Evolutionary conservation across 1,140 invertebrate species (phyloP), one percentile per base, ranked within the genome.

Genomic region (Macrotrachela quadricornifera): DNA sequence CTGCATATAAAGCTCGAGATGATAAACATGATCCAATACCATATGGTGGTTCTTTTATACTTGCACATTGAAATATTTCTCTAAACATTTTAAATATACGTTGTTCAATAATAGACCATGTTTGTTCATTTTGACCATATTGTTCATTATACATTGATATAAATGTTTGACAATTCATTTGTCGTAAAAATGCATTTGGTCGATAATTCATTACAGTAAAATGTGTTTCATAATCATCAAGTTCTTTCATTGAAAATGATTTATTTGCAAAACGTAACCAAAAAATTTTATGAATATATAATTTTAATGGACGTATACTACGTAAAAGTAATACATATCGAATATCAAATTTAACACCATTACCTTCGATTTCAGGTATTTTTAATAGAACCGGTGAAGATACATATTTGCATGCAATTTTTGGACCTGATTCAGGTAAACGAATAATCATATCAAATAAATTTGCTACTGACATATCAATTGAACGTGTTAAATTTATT

Each of bases 141-240:
- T 86, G 82, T 30, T 73, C 68, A 37, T 76, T 71, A 80, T 85
- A 86, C 57, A 78, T 70, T 0, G 64, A 56, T 51, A 84, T 74
- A 63, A 88, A 90, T 40, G 87, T 80, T 37, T 36, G n/a, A 38
- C 76, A 73, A 51, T 69, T 58, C 59, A 68, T 66, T 61, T 73
- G 66, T 50, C 18, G 30, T 9, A 55, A 21, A 16, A 14, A 2
- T 10, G n/a, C 16, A 39, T 49, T 30, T 30, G 21, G 59, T 16
- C 54, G 73, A 64, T 90, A 90, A 68, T 90, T 90, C 83, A 88
- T 87, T 0, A 90, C 85, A 16, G 85, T 88, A 60, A 86, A 88
- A 73, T 91, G 86, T 64, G 83, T 81, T 62, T 87, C 80, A 67
- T 85, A 86, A 60, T 81, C 78, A 59, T 88, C 79, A 63, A 88